Percentiles rank a stretch among this genome's conserved stretches.
These are phyloP conservation scores for Homarus gammarus DNA, from an alignment of 2,888 invertebrate species.

Conservation along the genomic window DNA sequence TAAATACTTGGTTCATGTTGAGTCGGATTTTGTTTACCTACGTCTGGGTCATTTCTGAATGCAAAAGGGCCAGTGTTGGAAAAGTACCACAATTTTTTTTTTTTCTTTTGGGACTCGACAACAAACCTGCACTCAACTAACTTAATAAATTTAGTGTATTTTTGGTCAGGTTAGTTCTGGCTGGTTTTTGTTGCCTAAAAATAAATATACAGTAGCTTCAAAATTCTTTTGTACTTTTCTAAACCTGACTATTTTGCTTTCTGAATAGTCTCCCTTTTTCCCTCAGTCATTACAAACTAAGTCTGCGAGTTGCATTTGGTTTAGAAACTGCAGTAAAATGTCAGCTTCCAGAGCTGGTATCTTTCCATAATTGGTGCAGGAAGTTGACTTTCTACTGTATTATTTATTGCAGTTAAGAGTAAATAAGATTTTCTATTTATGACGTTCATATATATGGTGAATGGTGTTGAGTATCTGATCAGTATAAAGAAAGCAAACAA, in stretches of 20 bases:
- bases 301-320: slow-evolving; percentile 35
- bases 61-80: no score
- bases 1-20: not conserved
- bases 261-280: slow-evolving; percentile 2
- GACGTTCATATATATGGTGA: slow-evolving; percentile 29
- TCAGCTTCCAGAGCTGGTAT: slow-evolving; percentile 10
- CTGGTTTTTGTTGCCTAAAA: no score
- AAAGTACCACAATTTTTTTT: no score
- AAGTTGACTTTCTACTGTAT: slow-evolving; percentile 38
- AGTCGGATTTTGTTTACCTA: not conserved
- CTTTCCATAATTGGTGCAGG: slow-evolving; percentile 1
- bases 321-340: slow-evolving; percentile 40
- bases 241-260: no score
- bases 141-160: no score
- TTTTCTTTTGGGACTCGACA: no score
- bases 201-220: no score
- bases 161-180: no score
- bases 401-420: slow-evolving; percentile 50
- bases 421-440: slow-evolving; percentile 48
- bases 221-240: no score
- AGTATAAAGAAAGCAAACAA: slow-evolving; percentile 58
- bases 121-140: no score
- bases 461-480: slow-evolving; percentile 48
- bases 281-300: slow-evolving; percentile 56
- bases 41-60: slow-evolving; percentile 10